These are phyloP conservation scores for Platypus cylindrus DNA, from an alignment of 2,888 invertebrate species.

Conservation along the genomic window DNA sequence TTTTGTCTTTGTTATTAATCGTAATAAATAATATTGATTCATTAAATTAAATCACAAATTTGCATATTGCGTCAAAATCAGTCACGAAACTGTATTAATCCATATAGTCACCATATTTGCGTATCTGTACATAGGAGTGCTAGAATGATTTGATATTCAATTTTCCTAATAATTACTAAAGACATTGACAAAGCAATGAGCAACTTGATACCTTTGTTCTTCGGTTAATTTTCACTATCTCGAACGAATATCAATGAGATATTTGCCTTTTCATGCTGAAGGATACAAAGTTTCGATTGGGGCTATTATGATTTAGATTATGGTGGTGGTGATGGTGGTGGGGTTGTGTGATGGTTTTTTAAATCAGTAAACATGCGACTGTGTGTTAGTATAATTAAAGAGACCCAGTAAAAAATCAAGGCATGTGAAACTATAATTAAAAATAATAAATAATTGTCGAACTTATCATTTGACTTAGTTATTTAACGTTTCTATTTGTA, in stretches of 20 bases:
- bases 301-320: no score
- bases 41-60: no score
- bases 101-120: no score
- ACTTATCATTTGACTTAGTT: conserved; percentile 1
- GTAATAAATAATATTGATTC: no score
- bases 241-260: conserved; percentile 16
- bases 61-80: no score
- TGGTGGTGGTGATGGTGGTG: conserved; percentile 1
- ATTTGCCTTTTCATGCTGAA: conserved; percentile 14
- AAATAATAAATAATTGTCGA: neutral
- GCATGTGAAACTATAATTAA: no score
- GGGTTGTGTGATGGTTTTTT: conserved; percentile 21
- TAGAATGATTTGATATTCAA: no score
- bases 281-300: conserved; percentile 14
- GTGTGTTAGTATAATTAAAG: conserved; percentile 8
- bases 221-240: conserved; percentile 16
- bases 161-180: no score
- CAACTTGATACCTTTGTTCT: conserved; percentile 17
- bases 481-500: no score
- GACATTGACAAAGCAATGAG: conserved; percentile 19
- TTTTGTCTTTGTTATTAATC: no score
- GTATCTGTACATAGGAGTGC: no score
- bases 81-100: no score
- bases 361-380: conserved; percentile 33
- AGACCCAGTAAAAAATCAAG: conserved; percentile 6